Conservation (phyloP, 1,140 invertebrate genomes). For the Hestina assimilis region DNA sequence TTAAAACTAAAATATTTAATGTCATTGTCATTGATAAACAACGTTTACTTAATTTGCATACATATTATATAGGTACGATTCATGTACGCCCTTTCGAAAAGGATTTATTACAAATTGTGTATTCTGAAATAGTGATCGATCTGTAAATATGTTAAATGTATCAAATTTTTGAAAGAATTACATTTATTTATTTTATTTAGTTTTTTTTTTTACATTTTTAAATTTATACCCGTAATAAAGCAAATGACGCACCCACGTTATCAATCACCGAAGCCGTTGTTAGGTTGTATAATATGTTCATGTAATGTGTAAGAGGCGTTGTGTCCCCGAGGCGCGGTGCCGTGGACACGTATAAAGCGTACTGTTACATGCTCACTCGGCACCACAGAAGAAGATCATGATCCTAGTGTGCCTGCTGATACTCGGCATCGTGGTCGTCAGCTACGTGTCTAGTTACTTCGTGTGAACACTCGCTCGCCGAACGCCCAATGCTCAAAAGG, state of each 20-base stretch:
- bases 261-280: constrained; percentile 26
- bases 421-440: constrained; percentile 89
- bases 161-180: constrained; percentile 57
- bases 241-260: constrained; percentile 69
- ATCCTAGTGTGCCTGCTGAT: constrained; percentile 97
- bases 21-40: constrained; percentile 10
- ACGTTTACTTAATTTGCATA: constrained; percentile 49
- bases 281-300: neutral
- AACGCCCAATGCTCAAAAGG: constrained; percentile 62
- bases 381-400: constrained; percentile 98
- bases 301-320: constrained; percentile 30
- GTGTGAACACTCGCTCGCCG: constrained; percentile 50
- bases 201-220: constrained; percentile 68
- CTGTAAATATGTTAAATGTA: constrained; percentile 75
- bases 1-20: neutral
- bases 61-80: constrained; percentile 4
- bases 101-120: constrained; percentile 13
- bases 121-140: constrained; percentile 47
- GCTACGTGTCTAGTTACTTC: constrained; percentile 79
- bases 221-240: constrained; percentile 43
- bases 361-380: constrained; percentile 68
- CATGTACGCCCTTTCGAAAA: constrained; percentile 1
- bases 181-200: constrained; percentile 78
- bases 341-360: constrained; percentile 60
- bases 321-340: constrained; percentile 21